Percentiles rank a stretch among this genome's conserved stretches.
Conservation (phyloP, 1,140 invertebrate genomes). For the Ceratosolen solmsi region DNA sequence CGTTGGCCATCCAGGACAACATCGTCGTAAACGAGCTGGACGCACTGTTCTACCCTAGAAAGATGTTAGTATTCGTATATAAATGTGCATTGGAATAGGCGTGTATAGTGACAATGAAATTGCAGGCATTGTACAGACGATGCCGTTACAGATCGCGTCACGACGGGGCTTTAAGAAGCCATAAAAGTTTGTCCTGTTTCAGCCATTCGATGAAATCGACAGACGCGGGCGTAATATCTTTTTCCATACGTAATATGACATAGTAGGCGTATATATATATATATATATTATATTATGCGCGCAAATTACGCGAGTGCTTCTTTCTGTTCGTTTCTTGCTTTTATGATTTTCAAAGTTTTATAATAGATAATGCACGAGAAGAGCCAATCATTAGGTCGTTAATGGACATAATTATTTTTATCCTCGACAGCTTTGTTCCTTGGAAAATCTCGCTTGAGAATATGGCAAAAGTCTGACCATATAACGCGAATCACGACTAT, state of each 20-base stretch:
- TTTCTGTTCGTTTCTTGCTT: background rate
- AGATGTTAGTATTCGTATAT: conserved; percentile 14
- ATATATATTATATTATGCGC: background rate
- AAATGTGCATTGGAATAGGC: background rate
- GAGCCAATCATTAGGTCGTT: conserved; percentile 16
- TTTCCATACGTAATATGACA: background rate
- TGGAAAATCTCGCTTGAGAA: background rate
- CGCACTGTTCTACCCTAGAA: background rate
- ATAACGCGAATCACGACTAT: background rate
- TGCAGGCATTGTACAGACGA: background rate
- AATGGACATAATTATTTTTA: conserved; percentile 24
- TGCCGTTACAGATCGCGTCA: background rate
- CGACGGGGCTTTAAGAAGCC: background rate
- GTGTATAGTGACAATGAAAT: background rate
- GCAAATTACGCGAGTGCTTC: background rate
- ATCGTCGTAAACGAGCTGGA: background rate
- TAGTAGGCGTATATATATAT: background rate
- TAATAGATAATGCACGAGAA: background rate
- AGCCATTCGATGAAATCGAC: background rate
- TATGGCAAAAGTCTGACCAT: background rate
- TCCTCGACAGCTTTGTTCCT: background rate
- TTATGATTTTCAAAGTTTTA: conserved; percentile 10
- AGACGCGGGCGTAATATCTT: background rate
- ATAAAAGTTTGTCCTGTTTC: conserved; percentile 37
- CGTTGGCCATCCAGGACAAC: background rate